Percentiles rank a stretch among this genome's conserved stretches.
Conservation (phyloP, 2,113 vertebrate species). For the Catagonus wagneri region DNA sequence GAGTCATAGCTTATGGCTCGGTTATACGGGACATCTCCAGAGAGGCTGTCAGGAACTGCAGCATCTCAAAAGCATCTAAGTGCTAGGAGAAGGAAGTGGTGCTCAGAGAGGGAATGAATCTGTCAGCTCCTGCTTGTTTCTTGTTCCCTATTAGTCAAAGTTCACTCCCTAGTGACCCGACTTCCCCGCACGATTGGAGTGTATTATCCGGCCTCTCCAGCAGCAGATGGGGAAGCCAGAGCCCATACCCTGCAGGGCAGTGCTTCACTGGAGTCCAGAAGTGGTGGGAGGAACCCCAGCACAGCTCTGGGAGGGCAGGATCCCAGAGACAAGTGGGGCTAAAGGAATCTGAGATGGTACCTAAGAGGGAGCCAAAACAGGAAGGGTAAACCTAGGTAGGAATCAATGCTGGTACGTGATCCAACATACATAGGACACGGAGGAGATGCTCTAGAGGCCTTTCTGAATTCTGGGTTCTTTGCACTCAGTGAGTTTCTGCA, state of each 20-base stretch:
- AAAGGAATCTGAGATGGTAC: not conserved
- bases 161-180: not conserved
- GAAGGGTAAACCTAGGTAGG: not conserved
- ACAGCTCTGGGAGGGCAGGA: not conserved
- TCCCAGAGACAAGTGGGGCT: not conserved
- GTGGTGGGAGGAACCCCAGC: not conserved
- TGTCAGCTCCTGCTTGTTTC: not conserved
- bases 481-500: not conserved
- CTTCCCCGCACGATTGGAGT: not conserved
- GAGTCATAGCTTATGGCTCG: not conserved
- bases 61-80: not conserved
- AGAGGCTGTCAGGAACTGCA: not conserved
- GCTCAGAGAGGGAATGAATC: not conserved
- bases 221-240: not conserved
- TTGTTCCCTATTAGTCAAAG: not conserved
- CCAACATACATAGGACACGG: not conserved
- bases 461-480: not conserved
- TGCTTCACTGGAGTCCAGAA: not conserved
- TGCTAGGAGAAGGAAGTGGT: too few relatives aligned
- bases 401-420: fast-evolving
- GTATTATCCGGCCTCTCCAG: not conserved
- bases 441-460: not conserved
- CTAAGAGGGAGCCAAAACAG: not conserved
- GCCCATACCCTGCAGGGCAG: not conserved
- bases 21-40: not conserved